Evolutionary conservation across 2,888 invertebrate genomes (phyloP).

Genomic region (Ptychoptera albimana): DNA sequence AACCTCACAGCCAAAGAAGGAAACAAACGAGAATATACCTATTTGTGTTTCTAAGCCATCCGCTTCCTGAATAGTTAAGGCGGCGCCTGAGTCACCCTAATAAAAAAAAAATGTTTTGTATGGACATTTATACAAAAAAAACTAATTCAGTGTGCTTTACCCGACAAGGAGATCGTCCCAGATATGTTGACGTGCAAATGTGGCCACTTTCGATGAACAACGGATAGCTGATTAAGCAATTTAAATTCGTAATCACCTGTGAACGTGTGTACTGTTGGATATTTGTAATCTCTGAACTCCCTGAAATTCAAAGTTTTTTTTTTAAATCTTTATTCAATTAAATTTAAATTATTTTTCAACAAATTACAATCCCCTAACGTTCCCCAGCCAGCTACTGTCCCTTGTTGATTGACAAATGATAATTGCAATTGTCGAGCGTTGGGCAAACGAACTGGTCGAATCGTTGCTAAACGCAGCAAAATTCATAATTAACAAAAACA

Average conservation of each 20-base stretch:
- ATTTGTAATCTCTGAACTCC: too few relatives aligned
- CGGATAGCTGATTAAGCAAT: constrained; percentile 2
- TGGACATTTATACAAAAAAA: too few relatives aligned
- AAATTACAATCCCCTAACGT: background rate
- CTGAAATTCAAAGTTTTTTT: too few relatives aligned
- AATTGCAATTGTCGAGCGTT: background rate
- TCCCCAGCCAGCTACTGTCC: background rate
- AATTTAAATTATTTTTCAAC: too few relatives aligned
- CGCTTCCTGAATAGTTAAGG: constrained; percentile 4
- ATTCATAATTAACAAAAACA: too few relatives aligned
- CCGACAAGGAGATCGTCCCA: background rate
- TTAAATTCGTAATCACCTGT: background rate
- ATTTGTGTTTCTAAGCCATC: constrained; percentile 7
- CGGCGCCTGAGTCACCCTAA: constrained; percentile 6
- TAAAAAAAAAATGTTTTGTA: background rate
- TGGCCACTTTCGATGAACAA: background rate
- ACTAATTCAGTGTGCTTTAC: too few relatives aligned
- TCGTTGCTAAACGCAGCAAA: too few relatives aligned
- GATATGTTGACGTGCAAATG: background rate
- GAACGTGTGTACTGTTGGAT: background rate
- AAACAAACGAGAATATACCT: constrained; percentile 6
- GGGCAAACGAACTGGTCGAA: background rate
- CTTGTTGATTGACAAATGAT: background rate
- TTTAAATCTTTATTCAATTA: background rate
- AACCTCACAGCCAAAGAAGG: background rate